Percentiles rank a stretch among this genome's conserved stretches.
Evolutionary conservation across 2,888 invertebrate species (phyloP).

Genomic region (Meandrusa payeni): DNA sequence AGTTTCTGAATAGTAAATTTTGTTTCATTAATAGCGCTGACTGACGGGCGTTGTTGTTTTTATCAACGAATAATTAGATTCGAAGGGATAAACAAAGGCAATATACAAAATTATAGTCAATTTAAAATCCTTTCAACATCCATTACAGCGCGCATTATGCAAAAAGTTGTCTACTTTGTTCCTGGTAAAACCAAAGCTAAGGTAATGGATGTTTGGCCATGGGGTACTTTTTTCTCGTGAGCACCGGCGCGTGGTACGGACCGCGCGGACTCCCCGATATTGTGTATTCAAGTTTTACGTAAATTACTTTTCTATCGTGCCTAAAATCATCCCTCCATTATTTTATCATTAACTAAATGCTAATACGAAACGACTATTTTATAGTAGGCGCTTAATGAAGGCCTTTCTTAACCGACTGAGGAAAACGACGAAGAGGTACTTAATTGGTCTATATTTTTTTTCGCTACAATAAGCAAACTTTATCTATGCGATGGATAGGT

Average conservation of each 20-base stretch:
- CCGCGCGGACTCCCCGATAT: constrained; percentile 46
- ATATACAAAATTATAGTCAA: constrained; percentile 37
- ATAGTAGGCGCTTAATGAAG: constrained; percentile 51
- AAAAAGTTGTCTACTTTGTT: constrained; percentile 49
- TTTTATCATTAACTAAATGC: constrained; percentile 75
- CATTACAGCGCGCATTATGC: constrained; percentile 46
- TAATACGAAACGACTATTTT: constrained; percentile 55
- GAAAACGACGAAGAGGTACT: no score
- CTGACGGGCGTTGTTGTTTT: constrained; percentile 40
- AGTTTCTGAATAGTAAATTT: constrained; percentile 50
- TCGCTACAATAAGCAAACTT: no score
- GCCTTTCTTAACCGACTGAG: constrained; percentile 20
- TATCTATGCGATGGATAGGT: no score
- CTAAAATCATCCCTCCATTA: constrained; percentile 71
- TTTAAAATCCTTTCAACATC: constrained; percentile 39
- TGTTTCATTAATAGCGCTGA: constrained; percentile 53
- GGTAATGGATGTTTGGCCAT: constrained; percentile 57
- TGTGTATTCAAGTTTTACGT: constrained; percentile 69
- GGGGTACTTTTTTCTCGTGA: constrained; percentile 61
- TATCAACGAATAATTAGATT: constrained; percentile 2
- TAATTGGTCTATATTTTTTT: no score
- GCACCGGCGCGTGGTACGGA: constrained; percentile 66
- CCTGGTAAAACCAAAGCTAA: constrained; percentile 40
- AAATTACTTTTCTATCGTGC: constrained; percentile 79
- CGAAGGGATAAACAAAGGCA: constrained; percentile 26